Evolutionary conservation across 2,797 vertebrate species (phyloP), one percentile per base, ranked within the genome.

Genomic region (Odontamblyopus lacepedii): DNA sequence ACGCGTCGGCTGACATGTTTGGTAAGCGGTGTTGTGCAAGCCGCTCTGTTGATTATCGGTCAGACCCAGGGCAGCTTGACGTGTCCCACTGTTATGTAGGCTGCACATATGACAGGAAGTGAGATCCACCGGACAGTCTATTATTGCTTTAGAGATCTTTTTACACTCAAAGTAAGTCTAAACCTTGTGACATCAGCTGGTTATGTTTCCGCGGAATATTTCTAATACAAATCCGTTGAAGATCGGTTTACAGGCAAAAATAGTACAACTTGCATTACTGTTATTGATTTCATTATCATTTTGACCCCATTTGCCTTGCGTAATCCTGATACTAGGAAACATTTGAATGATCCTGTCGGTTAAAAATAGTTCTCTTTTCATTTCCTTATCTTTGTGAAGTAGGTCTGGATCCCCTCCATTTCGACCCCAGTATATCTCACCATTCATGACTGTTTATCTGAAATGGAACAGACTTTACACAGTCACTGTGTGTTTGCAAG

Each of bases 1-100:
- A 30, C 60, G 75, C 77, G 75, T 80, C 75, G 74, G 2, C 56
- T 59, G 77, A 64, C 64, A 35, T 3, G 38, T 83, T 83, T 70
- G 72, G 70, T 74, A 75, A 85, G 60, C 79, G 50, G 67, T 78
- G 77, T 81, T 83, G 70, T 67, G 73, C 73, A 75, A 86, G 55
- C 82, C 30, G 66, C 78, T 72, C 78, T 76, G 68, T 72, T 23
- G 9, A 63, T 80, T 77, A 78, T 83, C 79, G 79, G 73, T 72
- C 74, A 79, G 61, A 53, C 57, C 0, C 59, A 76, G 53, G 64
- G 57, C 70, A 75, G 53, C 68, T 69, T 71, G 63, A 62, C 27
- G 15, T 72, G 69, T 72, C 32, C 29, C 29, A 48, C 61, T 16
- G 53, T 73, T 64, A 76, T 75, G 76, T 32, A 48, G 26, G 35